Percentiles rank a stretch among this genome's conserved stretches.
Conservation (phyloP, 37 sponge, comb jelly and placozoan genomes). For the Corticium candelabrum region DNA sequence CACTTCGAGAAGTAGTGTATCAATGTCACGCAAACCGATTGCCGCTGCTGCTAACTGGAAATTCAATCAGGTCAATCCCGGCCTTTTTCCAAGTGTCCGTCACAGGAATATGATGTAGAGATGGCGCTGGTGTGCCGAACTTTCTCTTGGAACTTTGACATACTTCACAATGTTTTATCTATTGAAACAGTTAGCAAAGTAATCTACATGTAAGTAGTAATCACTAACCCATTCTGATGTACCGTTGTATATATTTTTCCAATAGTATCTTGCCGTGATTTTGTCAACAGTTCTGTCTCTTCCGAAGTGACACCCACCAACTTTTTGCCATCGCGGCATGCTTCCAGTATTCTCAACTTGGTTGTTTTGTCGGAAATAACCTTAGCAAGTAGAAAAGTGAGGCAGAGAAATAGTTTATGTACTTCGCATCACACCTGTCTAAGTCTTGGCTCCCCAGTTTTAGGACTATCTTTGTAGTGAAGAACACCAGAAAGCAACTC, state of each 20-base stretch:
- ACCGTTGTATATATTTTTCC: constrained; percentile 17
- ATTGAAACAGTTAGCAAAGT: not conserved
- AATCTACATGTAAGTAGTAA: not conserved
- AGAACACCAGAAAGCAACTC: too few relatives aligned
- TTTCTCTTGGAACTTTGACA: constrained; percentile 16
- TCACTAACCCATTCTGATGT: too few relatives aligned
- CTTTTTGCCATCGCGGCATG: constrained; percentile 9
- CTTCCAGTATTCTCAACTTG: not conserved
- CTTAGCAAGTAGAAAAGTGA: not conserved
- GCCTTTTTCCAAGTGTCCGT: constrained; percentile 6
- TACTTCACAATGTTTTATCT: constrained; percentile 8
- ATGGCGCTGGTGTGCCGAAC: constrained; percentile 12
- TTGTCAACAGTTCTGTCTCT: constrained; percentile 3
- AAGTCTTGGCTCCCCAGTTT: too few relatives aligned
- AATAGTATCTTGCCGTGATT: constrained; percentile 17
- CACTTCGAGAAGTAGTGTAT: constrained; percentile 25
- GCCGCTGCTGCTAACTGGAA: constrained; percentile 11
- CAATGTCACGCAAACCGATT: not conserved
- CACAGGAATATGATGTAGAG: constrained; percentile 18
- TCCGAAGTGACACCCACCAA: constrained; percentile 8
- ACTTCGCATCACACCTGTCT: not conserved
- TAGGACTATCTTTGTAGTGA: too few relatives aligned
- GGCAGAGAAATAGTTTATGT: not conserved
- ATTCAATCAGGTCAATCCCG: constrained; percentile 27
- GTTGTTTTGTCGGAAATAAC: not conserved